Evolutionary conservation across 2,113 vertebrate species (phyloP).

Genomic region (Okapia johnstoni): DNA sequence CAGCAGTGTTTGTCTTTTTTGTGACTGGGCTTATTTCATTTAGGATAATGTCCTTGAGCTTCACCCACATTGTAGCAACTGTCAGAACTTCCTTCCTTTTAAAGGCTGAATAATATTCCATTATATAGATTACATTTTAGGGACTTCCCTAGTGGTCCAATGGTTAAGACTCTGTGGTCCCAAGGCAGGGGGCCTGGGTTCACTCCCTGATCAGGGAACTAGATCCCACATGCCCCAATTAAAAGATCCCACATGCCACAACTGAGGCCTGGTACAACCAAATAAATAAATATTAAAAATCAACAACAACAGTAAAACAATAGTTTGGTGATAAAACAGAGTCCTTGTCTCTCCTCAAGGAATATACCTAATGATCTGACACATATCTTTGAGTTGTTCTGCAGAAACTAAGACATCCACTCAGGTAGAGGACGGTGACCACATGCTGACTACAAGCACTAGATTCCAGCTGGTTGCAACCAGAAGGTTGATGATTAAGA

Average conservation of each 20-base stretch:
- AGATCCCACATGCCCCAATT: neutral
- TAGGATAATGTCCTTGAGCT: neutral
- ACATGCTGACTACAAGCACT: neutral
- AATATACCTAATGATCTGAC: neutral
- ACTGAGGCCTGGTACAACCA: neutral
- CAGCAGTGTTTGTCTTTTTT: neutral
- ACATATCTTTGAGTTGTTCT: neutral
- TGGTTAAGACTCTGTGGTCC: neutral
- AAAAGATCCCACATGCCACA: accelerated
- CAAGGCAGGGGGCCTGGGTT: neutral
- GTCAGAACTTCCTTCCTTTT: neutral
- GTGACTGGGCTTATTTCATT: neutral
- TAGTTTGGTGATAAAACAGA: neutral
- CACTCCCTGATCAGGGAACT: neutral
- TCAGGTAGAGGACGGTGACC: neutral
- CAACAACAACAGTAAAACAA: neutral
- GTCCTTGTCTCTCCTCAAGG: neutral
- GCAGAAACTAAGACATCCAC: neutral
- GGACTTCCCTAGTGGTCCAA: neutral
- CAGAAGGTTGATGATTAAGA: neutral
- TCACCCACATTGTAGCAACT: neutral
- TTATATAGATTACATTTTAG: neutral
- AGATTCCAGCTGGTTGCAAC: neutral
- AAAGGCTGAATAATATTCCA: neutral
- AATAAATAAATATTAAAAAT: neutral